Conservation (phyloP, 2,797 vertebrate species). For the Anguilla obscura region DNA sequence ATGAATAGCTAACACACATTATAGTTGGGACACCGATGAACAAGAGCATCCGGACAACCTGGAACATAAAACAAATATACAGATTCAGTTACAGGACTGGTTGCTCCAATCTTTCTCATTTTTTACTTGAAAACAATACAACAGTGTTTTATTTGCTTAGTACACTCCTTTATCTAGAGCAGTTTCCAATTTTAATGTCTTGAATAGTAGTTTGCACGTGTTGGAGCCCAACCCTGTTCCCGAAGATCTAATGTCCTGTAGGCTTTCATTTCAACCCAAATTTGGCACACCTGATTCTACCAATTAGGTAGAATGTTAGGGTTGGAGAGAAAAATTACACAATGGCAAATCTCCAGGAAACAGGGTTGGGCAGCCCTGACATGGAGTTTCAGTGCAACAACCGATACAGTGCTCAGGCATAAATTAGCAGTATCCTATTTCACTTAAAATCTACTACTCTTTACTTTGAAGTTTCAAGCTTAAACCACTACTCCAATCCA, state of each 20-base stretch:
- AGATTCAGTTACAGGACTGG: background rate
- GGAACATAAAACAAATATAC: background rate
- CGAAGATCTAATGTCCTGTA: too few relatives aligned
- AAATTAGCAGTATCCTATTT: background rate
- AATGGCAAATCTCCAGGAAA: too few relatives aligned
- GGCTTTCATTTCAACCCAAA: too few relatives aligned
- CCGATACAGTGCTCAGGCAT: background rate
- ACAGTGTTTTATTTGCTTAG: background rate
- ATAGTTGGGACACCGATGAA: background rate
- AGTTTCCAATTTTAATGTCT: background rate
- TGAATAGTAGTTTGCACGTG: background rate
- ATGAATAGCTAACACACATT: background rate
- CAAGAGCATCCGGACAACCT: background rate
- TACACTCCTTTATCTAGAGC: background rate
- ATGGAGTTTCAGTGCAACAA: background rate
- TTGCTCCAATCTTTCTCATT: background rate
- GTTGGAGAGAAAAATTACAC: too few relatives aligned
- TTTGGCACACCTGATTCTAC: too few relatives aligned
- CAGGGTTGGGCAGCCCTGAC: background rate
- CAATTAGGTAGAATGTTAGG: too few relatives aligned
- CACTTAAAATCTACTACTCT: background rate
- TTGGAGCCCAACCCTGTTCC: too few relatives aligned
- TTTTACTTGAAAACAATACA: background rate
- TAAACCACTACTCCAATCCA: background rate
- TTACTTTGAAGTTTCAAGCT: background rate